Evolutionary conservation across 2,888 invertebrate species (phyloP).

Genomic region (Drosophila kuntzei): DNA sequence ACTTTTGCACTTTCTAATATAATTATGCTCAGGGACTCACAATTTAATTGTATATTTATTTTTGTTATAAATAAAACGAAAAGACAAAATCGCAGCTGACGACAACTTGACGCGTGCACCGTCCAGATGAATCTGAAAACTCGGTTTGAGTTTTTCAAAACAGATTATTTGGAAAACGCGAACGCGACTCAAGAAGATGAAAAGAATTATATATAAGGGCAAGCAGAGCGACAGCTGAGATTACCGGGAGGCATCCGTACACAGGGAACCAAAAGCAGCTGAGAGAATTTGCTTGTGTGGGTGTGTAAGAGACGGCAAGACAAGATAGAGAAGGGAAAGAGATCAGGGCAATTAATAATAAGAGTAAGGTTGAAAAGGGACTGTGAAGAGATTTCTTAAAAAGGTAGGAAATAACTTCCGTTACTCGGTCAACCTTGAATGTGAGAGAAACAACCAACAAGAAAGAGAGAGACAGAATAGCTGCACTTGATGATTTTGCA

Average conservation of each 20-base stretch:
- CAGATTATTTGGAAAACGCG: constrained; percentile 63
- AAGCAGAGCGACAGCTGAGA: constrained; percentile 23
- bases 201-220: neutral
- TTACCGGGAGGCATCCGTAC: constrained; percentile 14
- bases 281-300: constrained; percentile 6
- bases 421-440: too few relatives aligned
- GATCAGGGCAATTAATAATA: constrained; percentile 15
- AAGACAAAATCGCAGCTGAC: too few relatives aligned
- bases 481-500: too few relatives aligned
- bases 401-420: constrained; percentile 1
- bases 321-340: constrained; percentile 7
- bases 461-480: too few relatives aligned
- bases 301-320: neutral
- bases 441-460: too few relatives aligned
- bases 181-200: constrained; percentile 29
- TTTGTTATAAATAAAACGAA: too few relatives aligned
- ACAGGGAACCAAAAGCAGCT: neutral
- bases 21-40: too few relatives aligned
- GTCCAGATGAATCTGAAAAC: too few relatives aligned
- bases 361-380: neutral
- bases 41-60: too few relatives aligned
- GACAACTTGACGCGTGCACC: too few relatives aligned
- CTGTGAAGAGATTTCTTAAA: constrained; percentile 14
- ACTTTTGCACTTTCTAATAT: too few relatives aligned
- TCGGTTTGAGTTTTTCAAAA: too few relatives aligned